Evolutionary conservation across 2,888 invertebrate species (phyloP).

Genomic region (Parthenolecanium corni): DNA sequence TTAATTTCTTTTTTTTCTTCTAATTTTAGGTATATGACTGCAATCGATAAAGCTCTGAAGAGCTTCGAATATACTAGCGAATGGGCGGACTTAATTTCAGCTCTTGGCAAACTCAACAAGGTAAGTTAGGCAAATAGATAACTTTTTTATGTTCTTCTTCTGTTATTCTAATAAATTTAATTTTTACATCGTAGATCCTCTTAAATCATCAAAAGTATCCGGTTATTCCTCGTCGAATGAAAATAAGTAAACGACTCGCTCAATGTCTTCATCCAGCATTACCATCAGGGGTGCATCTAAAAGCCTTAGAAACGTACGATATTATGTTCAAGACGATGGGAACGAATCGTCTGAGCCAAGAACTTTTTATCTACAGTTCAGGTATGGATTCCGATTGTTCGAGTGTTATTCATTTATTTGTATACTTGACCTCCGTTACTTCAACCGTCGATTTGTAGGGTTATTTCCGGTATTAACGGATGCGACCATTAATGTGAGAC

Average conservation of each 20-base stretch:
- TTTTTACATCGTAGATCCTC: constrained; percentile 67
- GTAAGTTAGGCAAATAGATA: no score
- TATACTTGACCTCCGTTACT: background rate
- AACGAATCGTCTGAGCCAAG: constrained; percentile 62
- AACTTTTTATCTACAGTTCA: constrained; percentile 71
- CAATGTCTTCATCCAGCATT: constrained; percentile 89
- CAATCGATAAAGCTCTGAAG: constrained; percentile 76
- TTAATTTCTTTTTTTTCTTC: constrained; percentile 10
- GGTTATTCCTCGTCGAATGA: constrained; percentile 72
- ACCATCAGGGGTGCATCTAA: constrained; percentile 82
- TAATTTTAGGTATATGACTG: constrained; percentile 50
- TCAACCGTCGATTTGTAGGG: constrained; percentile 43
- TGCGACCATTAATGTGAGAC: constrained; percentile 81
- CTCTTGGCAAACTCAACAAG: constrained; percentile 79
- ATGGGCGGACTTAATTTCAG: constrained; percentile 88
- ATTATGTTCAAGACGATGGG: constrained; percentile 83
- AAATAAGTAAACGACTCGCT: constrained; percentile 77
- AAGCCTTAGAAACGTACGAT: constrained; percentile 81
- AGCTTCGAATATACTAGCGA: constrained; percentile 88
- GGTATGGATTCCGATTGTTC: constrained; percentile 39
- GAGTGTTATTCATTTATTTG: background rate
- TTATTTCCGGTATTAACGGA: constrained; percentile 78
- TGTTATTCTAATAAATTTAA: no score
- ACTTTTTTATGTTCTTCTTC: no score
- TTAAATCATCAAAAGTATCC: constrained; percentile 67